Conservation (phyloP, 2,888 invertebrate species). For the Plebejus argus region DNA sequence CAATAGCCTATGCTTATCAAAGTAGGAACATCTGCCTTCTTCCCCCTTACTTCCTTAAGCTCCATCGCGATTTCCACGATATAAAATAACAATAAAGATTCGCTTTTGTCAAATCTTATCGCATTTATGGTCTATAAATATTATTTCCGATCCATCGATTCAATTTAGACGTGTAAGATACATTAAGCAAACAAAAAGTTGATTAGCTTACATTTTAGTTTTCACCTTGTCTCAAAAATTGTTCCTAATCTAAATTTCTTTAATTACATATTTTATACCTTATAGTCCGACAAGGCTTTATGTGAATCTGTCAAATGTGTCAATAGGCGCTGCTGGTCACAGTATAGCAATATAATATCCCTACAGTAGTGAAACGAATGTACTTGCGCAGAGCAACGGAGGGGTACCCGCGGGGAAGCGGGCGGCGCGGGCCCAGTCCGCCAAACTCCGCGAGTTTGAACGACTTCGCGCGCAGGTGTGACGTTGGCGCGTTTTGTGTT, state of each 20-base stretch:
- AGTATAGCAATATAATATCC: too few relatives aligned
- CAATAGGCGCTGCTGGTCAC: too few relatives aligned
- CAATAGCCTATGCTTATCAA: conserved; percentile 34
- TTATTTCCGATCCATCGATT: neutral
- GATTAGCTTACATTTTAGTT: neutral
- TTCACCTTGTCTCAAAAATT: neutral
- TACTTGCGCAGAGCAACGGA: too few relatives aligned
- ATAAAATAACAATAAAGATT: conserved; percentile 41
- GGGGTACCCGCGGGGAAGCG: too few relatives aligned
- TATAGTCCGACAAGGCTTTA: too few relatives aligned
- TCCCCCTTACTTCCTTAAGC: conserved; percentile 44
- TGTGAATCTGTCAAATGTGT: too few relatives aligned
- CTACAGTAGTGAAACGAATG: too few relatives aligned
- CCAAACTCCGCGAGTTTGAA: too few relatives aligned
- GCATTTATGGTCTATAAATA: conserved; percentile 17
- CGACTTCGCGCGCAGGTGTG: too few relatives aligned
- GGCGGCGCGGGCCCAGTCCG: too few relatives aligned
- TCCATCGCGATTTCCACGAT: conserved; percentile 43
- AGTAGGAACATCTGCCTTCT: conserved; percentile 46
- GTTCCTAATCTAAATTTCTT: neutral
- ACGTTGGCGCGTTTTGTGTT: too few relatives aligned
- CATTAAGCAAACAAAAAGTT: neutral
- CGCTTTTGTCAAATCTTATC: conserved; percentile 14
- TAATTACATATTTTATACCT: neutral
- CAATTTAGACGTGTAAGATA: neutral